Conservation (phyloP, 2,797 vertebrate species). For the Heteromormyrus szaboi region DNA sequence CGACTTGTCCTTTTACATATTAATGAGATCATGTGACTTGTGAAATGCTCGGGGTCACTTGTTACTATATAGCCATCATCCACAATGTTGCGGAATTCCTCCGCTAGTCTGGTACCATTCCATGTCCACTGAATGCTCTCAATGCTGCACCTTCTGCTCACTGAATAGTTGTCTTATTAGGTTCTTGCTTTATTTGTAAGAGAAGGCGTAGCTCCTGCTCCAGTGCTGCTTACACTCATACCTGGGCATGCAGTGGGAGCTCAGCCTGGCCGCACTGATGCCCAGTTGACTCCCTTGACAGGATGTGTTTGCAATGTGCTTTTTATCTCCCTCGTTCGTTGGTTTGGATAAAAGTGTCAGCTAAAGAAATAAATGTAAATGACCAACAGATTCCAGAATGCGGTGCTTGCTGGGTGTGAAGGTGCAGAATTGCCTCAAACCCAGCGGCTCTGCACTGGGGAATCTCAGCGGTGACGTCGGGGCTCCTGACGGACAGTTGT, state of each 20-base stretch:
- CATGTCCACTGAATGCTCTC: background rate
- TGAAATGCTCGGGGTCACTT: background rate
- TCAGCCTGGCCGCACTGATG: background rate
- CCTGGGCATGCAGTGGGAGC: background rate
- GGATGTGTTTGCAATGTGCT: background rate
- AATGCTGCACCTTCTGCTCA: background rate
- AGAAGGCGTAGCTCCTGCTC: background rate
- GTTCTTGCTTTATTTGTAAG: background rate
- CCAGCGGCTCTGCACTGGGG: conserved; percentile 35
- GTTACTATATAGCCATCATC: background rate
- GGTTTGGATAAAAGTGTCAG: background rate
- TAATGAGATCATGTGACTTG: background rate
- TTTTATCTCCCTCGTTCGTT: background rate
- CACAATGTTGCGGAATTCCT: background rate
- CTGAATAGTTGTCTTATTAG: background rate
- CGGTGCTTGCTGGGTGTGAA: conserved; percentile 21
- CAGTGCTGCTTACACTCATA: background rate
- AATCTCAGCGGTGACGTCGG: conserved; percentile 45
- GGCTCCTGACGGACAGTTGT: conserved; percentile 45
- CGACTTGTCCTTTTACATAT: conserved; percentile 10
- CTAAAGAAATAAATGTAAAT: background rate
- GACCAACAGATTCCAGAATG: background rate
- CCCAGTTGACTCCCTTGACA: background rate
- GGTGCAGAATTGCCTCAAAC: conserved; percentile 33
- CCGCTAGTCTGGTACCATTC: background rate